Conservation (phyloP, 2,888 invertebrate species). For the Leistus spinibarbis region DNA sequence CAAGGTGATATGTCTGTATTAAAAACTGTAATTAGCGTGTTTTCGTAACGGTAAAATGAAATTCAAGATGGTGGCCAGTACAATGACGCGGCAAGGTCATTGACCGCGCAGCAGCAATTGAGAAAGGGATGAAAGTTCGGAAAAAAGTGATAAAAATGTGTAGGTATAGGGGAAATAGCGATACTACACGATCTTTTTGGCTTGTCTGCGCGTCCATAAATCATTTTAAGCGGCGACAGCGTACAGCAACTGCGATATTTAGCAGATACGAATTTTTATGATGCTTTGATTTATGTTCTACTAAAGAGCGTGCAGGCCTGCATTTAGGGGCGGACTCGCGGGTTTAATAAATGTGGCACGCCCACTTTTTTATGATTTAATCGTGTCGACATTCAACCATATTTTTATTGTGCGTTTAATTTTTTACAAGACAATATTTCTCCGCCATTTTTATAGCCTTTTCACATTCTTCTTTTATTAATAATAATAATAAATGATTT, state of each 20-base stretch:
- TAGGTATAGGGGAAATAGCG: not conserved
- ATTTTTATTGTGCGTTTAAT: not conserved
- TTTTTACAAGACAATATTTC: not conserved
- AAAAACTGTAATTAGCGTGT: too few species aligned
- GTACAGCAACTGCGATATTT: constrained; percentile 15
- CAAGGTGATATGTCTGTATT: too few species aligned
- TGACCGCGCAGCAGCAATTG: too few species aligned
- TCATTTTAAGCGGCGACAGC: constrained; percentile 8
- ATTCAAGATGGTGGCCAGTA: too few species aligned
- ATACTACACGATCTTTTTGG: not conserved
- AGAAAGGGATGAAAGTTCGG: not conserved
- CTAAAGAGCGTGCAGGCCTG: not conserved
- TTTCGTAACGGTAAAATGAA: too few species aligned
- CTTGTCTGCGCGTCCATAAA: too few species aligned
- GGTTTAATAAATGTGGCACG: not conserved
- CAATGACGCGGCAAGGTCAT: too few species aligned
- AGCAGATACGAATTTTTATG: constrained; percentile 25
- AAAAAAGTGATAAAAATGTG: not conserved
- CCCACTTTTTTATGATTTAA: not conserved
- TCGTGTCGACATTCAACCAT: not conserved
- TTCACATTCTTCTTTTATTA: too few species aligned
- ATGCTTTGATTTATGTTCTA: constrained; percentile 8
- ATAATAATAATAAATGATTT: too few species aligned
- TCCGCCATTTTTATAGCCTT: not conserved
- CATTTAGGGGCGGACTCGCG: not conserved